Evolutionary conservation across 2,113 vertebrate species (phyloP).

Genomic region (Salvator merianae): DNA sequence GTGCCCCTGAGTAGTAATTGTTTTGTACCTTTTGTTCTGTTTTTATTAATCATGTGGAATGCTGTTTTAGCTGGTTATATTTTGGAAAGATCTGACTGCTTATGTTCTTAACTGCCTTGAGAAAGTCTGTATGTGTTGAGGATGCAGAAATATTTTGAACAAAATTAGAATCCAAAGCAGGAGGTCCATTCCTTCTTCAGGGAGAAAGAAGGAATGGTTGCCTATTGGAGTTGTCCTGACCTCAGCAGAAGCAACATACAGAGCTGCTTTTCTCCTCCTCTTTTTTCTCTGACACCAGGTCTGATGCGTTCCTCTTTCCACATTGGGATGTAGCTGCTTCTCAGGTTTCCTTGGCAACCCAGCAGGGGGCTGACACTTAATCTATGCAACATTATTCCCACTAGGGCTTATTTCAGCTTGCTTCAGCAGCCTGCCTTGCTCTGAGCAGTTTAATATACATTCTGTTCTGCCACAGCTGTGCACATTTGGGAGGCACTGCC

Average conservation of each 20-base stretch:
- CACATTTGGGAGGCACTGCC: background rate
- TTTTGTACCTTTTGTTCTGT: no score
- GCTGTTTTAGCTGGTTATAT: no score
- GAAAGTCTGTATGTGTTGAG: no score
- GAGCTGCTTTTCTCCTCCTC: background rate
- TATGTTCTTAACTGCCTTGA: no score
- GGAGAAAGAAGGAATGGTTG: background rate
- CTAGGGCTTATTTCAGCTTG: conserved; percentile 3
- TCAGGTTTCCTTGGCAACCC: conserved; percentile 7
- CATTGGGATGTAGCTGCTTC: background rate
- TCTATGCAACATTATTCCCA: conserved; percentile 12
- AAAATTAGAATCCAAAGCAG: no score
- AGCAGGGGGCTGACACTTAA: background rate
- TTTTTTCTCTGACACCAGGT: background rate
- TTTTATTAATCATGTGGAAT: no score
- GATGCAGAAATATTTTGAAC: no score
- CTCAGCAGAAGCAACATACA: background rate
- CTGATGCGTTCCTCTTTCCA: background rate
- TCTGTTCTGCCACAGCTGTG: background rate
- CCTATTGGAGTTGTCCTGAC: background rate
- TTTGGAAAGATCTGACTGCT: no score
- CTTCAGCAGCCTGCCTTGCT: background rate
- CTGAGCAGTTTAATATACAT: background rate
- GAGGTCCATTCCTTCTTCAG: background rate
- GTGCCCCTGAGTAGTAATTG: no score